Evolutionary conservation across 2,113 vertebrate species (phyloP), one percentile per base, ranked within the genome.

Genomic region (Blennius ocellaris): DNA sequence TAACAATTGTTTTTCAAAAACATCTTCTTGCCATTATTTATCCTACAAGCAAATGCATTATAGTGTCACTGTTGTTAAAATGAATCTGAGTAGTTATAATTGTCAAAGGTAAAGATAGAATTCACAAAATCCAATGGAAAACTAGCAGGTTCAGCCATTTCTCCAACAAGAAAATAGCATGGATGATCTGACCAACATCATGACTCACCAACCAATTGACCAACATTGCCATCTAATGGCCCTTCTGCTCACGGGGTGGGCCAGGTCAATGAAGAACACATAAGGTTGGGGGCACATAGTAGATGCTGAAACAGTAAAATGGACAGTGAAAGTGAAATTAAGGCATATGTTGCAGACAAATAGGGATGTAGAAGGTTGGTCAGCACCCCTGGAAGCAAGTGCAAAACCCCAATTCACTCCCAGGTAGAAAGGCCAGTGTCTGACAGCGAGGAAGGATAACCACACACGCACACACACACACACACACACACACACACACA

Each of bases 151-250:
- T 6, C 4, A 14, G 37, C 6, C 45, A 30, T 57, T 2, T 45
- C 4, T 2, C 36, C 9, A 5, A 56, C 3, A 7, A 67, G 63
- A 51, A n/a, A n/a, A 47, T 51, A 59, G 9, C 5, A n/a, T 59
- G 44, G 44, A 57, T 11, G 44, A 16, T 11, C 66, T 14, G 48
- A 48, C 15, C 15, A 45, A 37, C 45, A 12, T 48, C n/a, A 68
- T 48, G 45, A 65, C 38, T 36, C 58, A 59, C 50, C 45, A 45
- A 54, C 14, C 3, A 12, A 78, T 8, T 70, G 58, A 58, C 21
- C 73, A 80, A 82, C 57, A 80, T 58, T 76, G 75, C 80, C 78
- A 79, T 72, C 83, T 88, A 81, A 79, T 79, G 75, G 72, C 51
- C 56, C n/a, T 11, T 1, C 3, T 64, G 51, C 41, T 64, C 68